A percentile compares a stretch with the other conserved stretches of the same genome.
phyloP scores from a whole-genome alignment of 2,113 vertebrate species.

The Ageneiosus marmoratus region DNA sequence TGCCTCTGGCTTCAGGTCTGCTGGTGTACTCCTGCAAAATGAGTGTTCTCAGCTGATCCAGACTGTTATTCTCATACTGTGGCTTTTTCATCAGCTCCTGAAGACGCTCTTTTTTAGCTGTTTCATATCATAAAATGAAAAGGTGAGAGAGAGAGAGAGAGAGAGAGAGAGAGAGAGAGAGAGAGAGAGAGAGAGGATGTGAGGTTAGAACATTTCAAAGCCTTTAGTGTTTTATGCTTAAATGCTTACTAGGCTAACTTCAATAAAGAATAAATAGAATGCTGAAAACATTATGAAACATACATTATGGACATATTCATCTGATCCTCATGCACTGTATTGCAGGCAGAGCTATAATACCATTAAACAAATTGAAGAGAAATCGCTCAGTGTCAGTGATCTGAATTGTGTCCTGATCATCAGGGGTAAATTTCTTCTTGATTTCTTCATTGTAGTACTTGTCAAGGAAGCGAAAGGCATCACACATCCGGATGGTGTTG shows the following conservation, averaged over 20 bases:
- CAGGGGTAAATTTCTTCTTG: constrained; percentile 75
- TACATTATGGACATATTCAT: neutral
- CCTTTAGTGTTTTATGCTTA: neutral
- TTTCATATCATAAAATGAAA: constrained; percentile 26
- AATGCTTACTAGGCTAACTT: neutral
- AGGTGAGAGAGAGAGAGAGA: neutral
- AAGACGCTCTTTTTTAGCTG: constrained; percentile 80
- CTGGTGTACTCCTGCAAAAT: constrained; percentile 85
- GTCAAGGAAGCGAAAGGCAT: constrained; percentile 82
- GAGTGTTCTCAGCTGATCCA: constrained; percentile 74
- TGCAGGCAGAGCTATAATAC: constrained; percentile 67
- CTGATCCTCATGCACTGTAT: neutral
- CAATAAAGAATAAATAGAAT: neutral
- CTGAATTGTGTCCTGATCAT: constrained; percentile 67
- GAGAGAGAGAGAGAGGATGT: neutral
- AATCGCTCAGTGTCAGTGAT: constrained; percentile 83
- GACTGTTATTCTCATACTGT: constrained; percentile 85
- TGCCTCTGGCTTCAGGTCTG: constrained; percentile 78
- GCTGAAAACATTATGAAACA: neutral
- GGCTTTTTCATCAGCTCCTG: constrained; percentile 73
- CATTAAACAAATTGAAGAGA: constrained; percentile 82
- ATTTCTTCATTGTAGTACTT: constrained; percentile 82
- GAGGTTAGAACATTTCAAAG: no score
- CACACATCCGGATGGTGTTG: constrained; percentile 89
- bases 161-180: neutral